Evolutionary conservation across 2,113 vertebrate genomes (phyloP).

Genomic region (Pedionomus torquatus): DNA sequence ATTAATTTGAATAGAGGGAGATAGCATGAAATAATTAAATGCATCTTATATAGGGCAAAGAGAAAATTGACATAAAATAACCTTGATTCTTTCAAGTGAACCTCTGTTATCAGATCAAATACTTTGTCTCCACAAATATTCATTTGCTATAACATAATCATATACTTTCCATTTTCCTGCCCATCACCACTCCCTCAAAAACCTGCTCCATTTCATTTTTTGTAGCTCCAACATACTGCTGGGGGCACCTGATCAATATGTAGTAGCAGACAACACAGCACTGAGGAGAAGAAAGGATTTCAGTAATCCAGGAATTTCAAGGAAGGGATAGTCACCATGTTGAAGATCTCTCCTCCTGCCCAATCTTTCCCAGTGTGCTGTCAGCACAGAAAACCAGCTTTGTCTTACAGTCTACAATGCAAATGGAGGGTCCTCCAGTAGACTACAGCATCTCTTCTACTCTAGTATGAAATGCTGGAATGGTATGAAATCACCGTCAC

Average conservation of each 20-base stretch:
- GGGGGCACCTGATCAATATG: neutral
- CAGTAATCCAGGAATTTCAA: neutral
- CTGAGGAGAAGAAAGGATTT: neutral
- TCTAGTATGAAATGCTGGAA: neutral
- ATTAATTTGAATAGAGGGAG: constrained; percentile 79
- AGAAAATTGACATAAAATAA: constrained; percentile 80
- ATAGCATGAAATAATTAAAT: constrained; percentile 82
- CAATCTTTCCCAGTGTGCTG: neutral
- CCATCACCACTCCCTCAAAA: neutral
- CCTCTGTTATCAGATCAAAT: constrained; percentile 75
- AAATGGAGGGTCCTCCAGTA: neutral
- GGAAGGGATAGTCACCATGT: neutral
- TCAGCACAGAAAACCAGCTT: neutral
- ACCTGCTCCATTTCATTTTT: neutral
- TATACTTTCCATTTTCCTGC: neutral
- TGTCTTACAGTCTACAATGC: neutral
- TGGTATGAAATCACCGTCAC: too few relatives aligned
- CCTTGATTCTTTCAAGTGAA: constrained; percentile 71
- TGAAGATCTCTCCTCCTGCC: neutral
- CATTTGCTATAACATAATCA: neutral
- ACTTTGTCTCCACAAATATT: constrained; percentile 12
- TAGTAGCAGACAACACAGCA: neutral
- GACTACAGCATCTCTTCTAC: neutral
- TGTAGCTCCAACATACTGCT: neutral
- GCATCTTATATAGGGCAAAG: constrained; percentile 76